These are phyloP conservation scores for Diachasma alloeum DNA, from an alignment of 1,140 invertebrate species.

Conservation along the genomic window DNA sequence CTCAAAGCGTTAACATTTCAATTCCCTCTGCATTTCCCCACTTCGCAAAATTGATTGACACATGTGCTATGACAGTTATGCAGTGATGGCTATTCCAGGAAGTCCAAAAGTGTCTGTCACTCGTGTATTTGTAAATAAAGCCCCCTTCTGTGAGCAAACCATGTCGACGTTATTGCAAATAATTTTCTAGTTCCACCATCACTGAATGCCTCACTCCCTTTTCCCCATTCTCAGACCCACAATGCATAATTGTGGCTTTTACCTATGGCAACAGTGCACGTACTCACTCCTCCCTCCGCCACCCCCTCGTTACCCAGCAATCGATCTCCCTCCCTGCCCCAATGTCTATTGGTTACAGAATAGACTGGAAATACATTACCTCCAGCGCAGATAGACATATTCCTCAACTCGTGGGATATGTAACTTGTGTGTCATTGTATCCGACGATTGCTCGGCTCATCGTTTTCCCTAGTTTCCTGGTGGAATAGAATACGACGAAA, in stretches of 20 bases:
- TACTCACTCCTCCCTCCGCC: neutral
- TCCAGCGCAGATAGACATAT: too few relatives aligned
- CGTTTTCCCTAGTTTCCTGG: conserved; percentile 6
- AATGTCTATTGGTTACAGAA: neutral
- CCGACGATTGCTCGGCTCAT: conserved; percentile 12
- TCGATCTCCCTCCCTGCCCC: neutral
- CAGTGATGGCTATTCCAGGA: neutral
- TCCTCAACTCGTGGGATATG: too few relatives aligned
- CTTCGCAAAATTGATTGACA: neutral
- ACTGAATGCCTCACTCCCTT: neutral
- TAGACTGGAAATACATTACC: too few relatives aligned
- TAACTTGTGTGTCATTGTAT: neutral
- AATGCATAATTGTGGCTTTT: conserved; percentile 6
- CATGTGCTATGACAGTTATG: neutral
- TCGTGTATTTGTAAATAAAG: neutral
- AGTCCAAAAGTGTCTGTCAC: conserved; percentile 5
- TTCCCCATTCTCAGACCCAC: neutral
- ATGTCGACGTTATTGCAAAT: neutral
- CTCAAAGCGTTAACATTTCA: neutral
- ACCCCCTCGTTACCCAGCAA: neutral
- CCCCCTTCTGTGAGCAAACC: neutral
- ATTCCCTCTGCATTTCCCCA: neutral
- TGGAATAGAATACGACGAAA: conserved; percentile 15
- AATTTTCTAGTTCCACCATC: neutral
- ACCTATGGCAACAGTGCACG: neutral